Conservation (phyloP, 2,888 invertebrate genomes). For the Gari tellinella region DNA sequence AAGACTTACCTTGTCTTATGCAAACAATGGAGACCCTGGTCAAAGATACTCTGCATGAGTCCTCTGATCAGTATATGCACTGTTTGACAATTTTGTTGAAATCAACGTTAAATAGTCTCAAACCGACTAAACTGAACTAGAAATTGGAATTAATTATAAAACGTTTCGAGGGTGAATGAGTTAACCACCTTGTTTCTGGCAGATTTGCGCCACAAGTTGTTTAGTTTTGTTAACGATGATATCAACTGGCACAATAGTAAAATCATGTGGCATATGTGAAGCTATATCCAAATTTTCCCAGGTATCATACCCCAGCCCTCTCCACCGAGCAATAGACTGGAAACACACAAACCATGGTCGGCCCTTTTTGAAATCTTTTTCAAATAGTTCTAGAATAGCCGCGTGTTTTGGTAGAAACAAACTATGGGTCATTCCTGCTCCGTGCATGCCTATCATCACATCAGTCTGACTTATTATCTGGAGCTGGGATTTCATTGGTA, state of each 20-base stretch:
- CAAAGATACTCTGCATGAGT: too few species aligned
- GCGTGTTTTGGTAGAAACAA: conserved; percentile 73
- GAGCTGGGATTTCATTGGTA: conserved; percentile 72
- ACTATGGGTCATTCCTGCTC: conserved; percentile 79
- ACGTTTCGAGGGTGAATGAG: too few species aligned
- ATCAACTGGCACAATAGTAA: conserved; percentile 54
- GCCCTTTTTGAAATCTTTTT: conserved; percentile 62
- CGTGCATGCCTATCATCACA: conserved; percentile 80
- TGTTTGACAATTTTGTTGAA: too few species aligned
- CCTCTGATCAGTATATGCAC: too few species aligned
- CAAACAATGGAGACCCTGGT: too few species aligned
- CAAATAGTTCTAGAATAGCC: conserved; percentile 75
- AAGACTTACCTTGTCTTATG: too few species aligned
- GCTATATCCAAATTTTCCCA: conserved; percentile 70
- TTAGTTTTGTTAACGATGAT: conserved; percentile 44
- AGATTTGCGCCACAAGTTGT: too few species aligned
- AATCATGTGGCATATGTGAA: conserved; percentile 50
- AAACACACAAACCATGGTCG: conserved; percentile 68
- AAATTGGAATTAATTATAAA: too few species aligned
- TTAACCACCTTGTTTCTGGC: too few species aligned
- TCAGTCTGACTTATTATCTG: conserved; percentile 70
- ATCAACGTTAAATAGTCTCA: too few species aligned
- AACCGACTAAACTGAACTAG: too few species aligned
- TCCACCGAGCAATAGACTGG: conserved; percentile 73
- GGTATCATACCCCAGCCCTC: conserved; percentile 70